Evolutionary conservation across 2,797 vertebrate species (phyloP), one percentile per base, ranked within the genome.

Genomic region (Tapera naevia): DNA sequence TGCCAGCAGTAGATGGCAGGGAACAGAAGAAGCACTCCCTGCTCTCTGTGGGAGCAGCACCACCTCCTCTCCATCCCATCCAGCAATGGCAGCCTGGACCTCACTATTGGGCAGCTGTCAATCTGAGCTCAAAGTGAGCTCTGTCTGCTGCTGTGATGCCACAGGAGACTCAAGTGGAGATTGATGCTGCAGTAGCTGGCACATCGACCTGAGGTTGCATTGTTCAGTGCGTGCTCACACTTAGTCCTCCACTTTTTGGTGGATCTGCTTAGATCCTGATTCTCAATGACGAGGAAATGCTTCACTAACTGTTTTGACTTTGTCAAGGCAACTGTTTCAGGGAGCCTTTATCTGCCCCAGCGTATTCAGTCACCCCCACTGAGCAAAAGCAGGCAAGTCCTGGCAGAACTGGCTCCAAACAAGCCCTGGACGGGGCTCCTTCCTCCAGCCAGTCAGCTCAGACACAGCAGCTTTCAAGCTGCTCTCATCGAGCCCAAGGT

Each of bases 221-320:
- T 35, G 18, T 10, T 48, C 3, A 1, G 43, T 8, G 39, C 32
- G 11, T 6, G 27, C 66, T 58, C 53, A 3, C 9, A 4, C 45
- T 9, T 15, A 48, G 50, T 32, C 17, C 53, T 50, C 8, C 10
- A 1, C 7, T 28, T 75, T 32, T 14, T 33, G 57, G 21, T 53
- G 11, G 62, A 70, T 30, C 43, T 46, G 78, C 82, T 39, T 32
- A 4, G 41, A 50, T 28, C 43, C 56, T 30, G 16, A 2, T 10
- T 35, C 43, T 23, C 43, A 60, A 24, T 0, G 0, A 0, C 0
- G 1, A 1, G 76, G 71, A 73, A 89, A 17, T 2, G 15, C 32
- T 57, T 75, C 88, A 75, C 32, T 0, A 15, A 35, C 45, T 9
- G 37, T 58, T 51, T 39, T 17, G 21, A 23, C 48, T 72, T 80